Base-by-base conservation (phyloP, 2,888 invertebrate genomes). In the Drosophila planitibia region DNA sequence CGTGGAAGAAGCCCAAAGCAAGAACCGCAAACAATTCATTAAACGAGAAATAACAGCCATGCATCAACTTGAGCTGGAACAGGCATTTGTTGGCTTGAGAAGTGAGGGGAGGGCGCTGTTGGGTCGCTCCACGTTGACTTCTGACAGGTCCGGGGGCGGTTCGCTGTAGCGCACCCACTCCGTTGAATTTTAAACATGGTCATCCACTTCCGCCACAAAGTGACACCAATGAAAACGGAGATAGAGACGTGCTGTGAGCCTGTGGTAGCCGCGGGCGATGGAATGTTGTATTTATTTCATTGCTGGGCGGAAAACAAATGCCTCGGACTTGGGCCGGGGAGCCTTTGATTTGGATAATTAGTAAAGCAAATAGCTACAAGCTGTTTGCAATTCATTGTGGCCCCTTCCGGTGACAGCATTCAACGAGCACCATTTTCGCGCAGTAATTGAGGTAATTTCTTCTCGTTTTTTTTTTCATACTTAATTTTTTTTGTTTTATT, bases 161-260 rank as follows among this genome's bases (percentile, higher is more conserved):
- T 22, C 53, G 49, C 39, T 54, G 51, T 51, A 30, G 28, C 32
- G 22, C 58, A 52, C 58, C 22, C 63, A 57, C 66, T 57, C 67
- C 57, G 64, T 74, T 60, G 83, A 77, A 84, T 76, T 86, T 79
- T 73, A 87, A 90, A 91, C 89, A 87, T 90, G 92, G 90, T 91
- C 91, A 83, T 90, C 91, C 91, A 85, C 86, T 92, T 92, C 92
- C 92, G 92, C 91, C 91, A 79, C 91, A 91, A 90, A 91, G 88
- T 92, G 92, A 91, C 92, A 92, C 91, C 89, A 88, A 83, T 90
- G 78, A 76, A 83, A 81, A 70, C 64, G 76, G 72, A 76, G 73
- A 75, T 67, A 74, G 68, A 71, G 68, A 64, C 70, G 69, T 70
- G 62, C 66, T 47, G 71, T 59, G 47, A 47, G 25, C 25, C 85